These are phyloP conservation scores for Helarctos malayanus DNA, from an alignment of 2,797 vertebrate genomes.

Conservation along the genomic window DNA sequence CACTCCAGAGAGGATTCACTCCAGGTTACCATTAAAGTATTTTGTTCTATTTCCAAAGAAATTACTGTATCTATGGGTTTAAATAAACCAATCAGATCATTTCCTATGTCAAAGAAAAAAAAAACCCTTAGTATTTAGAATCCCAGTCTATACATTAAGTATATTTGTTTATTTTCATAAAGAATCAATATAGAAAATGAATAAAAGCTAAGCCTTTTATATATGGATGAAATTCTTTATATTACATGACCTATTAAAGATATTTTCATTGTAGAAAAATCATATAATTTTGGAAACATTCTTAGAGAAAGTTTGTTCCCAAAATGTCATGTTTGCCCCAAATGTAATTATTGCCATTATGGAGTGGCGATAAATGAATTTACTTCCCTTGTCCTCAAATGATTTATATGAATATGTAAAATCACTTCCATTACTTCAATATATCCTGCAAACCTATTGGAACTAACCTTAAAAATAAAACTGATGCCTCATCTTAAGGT, in stretches of 20 bases:
- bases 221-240: background rate
- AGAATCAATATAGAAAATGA: background rate
- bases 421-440: background rate
- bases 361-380: background rate
- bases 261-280: background rate
- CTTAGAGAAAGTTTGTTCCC: background rate
- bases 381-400: background rate
- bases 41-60: conserved; percentile 4
- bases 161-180: background rate
- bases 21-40: background rate
- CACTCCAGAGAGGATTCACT: conserved; percentile 27
- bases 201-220: background rate
- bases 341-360: background rate
- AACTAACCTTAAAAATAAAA: background rate
- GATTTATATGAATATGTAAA: background rate
- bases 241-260: background rate
- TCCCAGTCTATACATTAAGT: background rate
- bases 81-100: conserved; percentile 14
- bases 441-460: background rate
- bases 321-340: background rate
- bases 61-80: background rate
- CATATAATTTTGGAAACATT: background rate
- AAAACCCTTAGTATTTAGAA: background rate
- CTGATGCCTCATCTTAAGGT: background rate
- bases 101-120: background rate